Evolutionary conservation across 2,113 vertebrate species (phyloP), one percentile per base, ranked within the genome.

Genomic region (Bostrychus sinensis): DNA sequence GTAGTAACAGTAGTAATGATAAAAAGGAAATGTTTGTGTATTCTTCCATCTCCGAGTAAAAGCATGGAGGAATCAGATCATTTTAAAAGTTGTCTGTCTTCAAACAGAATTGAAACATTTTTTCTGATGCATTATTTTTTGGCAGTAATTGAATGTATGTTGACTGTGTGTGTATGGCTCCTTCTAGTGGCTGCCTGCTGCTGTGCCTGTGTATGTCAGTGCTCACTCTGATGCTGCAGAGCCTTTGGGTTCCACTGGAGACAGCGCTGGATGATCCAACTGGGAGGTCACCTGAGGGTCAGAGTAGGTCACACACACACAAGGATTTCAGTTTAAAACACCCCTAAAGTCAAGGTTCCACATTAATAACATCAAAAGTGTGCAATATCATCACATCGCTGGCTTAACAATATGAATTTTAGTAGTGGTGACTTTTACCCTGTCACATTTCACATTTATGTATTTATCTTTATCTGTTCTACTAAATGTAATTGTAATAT

Each of bases 141-240:
- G 25, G 12, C 6, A n/a, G 1, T 7, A 51, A 72, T 59, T 65
- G 36, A 37, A 37, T 82, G 56, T 86, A n/a, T n/a, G n/a, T n/a
- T n/a, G n/a, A n/a, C n/a, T n/a, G n/a, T n/a, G n/a, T n/a, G n/a
- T n/a, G 57, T 69, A 4, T 71, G 78, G 32, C 26, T 70, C 64
- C 75, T 79, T 78, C 76, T 84, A 90, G 89, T 62, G 85, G 89
- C 14, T 91, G 88, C 58, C 66, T 91, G 72, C 55, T 89, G 77
- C 65, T 91, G 32, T 89, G 87, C 22, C 70, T 91, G 66, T 80
- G 78, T 42, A 53, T 89, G 57, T 90, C 87, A 19, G 54, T 77
- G 51, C 20, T 85, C 54, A 87, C 85, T 26, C 66, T 91, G 62
- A 78, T 91, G 64, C 81, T 91, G 1, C 89, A 91, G 81, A 85